Evolutionary conservation across 2,113 vertebrate genomes (phyloP).

Genomic region (Podarcis cretensis): DNA sequence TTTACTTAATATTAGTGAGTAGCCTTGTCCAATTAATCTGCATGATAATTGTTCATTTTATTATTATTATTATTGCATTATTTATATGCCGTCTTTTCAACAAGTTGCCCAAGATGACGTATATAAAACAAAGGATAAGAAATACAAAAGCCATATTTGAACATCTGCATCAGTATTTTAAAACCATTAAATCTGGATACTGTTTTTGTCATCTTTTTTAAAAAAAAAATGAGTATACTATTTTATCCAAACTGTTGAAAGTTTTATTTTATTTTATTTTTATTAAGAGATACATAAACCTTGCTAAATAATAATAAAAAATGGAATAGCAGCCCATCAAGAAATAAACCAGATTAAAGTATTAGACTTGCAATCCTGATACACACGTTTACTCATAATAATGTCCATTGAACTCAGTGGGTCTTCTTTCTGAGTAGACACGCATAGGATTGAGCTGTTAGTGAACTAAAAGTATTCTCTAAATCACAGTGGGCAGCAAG

Average conservation of each 20-base stretch:
- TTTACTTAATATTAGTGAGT: slow-evolving; percentile 13
- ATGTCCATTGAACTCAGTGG: not conserved
- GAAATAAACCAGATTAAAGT: not conserved
- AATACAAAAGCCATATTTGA: not conserved
- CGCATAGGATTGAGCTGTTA: not conserved
- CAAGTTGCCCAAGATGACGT: not conserved
- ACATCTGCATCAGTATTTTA: not conserved
- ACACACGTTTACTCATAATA: not conserved
- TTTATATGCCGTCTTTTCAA: not conserved
- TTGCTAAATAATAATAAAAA: not conserved
- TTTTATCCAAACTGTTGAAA: no score
- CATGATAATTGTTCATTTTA: not conserved
- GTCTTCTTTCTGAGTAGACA: not conserved
- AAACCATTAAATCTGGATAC: not conserved
- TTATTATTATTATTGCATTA: not conserved
- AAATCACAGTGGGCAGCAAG: not conserved
- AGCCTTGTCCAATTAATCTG: slow-evolving; percentile 34
- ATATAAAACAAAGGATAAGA: not conserved
- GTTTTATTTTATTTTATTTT: no score
- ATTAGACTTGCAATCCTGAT: not conserved
- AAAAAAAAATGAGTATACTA: no score
- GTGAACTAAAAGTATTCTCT: not conserved
- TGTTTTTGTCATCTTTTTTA: no score
- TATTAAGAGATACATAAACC: no score
- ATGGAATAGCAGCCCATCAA: not conserved